Conservation (phyloP, 1,140 invertebrate genomes). For the Antheraea mylitta region DNA sequence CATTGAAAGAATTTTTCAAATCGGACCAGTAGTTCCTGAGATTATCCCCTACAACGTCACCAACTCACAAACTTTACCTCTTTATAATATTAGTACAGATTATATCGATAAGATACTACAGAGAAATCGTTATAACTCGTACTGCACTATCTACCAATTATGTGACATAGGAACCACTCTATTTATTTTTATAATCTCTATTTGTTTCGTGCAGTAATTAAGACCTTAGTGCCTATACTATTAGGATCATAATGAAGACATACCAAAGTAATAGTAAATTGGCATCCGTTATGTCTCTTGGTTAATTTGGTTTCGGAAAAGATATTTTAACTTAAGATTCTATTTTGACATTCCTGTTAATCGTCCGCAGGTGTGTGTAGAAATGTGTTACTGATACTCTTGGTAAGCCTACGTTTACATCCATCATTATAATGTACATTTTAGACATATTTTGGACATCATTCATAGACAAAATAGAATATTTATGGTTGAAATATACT, state of each 20-base stretch:
- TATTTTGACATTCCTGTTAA: conserved; percentile 73
- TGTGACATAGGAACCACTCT: conserved; percentile 8
- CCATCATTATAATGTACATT: background rate
- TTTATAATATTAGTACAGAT: background rate
- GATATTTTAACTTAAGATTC: conserved; percentile 56
- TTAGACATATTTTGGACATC: background rate
- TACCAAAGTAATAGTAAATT: background rate
- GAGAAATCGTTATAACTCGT: background rate
- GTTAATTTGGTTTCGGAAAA: conserved; percentile 41
- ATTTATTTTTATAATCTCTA: background rate
- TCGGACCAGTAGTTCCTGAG: too few relatives aligned
- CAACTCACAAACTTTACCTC: too few relatives aligned
- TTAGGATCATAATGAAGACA: background rate
- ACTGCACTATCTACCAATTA: conserved; percentile 10
- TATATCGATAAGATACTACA: background rate
- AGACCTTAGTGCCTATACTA: background rate
- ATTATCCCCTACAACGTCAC: too few relatives aligned
- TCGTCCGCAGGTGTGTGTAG: conserved; percentile 61
- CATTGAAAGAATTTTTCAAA: too few relatives aligned
- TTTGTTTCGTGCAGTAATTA: background rate
- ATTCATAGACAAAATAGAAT: too few relatives aligned
- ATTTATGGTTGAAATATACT: too few relatives aligned
- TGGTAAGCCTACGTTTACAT: background rate
- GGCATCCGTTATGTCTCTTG: conserved; percentile 13
- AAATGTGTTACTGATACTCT: conserved; percentile 35